These are phyloP conservation scores for Lophura nycthemera DNA, from an alignment of 2,113 vertebrate species.

Conservation along the genomic window DNA sequence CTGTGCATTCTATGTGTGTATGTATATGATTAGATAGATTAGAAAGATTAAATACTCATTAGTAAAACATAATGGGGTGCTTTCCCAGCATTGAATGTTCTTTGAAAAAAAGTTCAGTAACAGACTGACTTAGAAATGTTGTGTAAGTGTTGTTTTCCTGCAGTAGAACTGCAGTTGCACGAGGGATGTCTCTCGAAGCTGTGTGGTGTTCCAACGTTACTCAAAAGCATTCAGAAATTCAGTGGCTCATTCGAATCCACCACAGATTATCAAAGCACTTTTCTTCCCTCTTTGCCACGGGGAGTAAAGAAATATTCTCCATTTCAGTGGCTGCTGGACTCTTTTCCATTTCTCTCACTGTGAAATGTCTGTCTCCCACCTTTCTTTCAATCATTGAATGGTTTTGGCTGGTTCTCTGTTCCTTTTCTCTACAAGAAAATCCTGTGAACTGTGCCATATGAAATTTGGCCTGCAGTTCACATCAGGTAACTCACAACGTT, in stretches of 20 bases:
- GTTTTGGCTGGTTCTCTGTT: background rate
- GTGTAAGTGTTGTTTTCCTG: slow-evolving; percentile 23
- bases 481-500: background rate
- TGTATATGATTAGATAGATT: slow-evolving; percentile 71
- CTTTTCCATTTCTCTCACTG: background rate
- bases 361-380: background rate
- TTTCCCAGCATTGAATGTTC: background rate
- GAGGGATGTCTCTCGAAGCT: background rate
- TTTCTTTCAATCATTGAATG: background rate
- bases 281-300: background rate
- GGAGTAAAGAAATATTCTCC: background rate
- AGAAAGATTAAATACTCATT: slow-evolving; percentile 71
- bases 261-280: slow-evolving; percentile 20
- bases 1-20: slow-evolving; percentile 30
- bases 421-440: background rate
- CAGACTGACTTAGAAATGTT: slow-evolving; percentile 18
- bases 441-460: background rate
- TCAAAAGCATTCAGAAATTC: slow-evolving; percentile 17
- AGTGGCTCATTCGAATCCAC: slow-evolving; percentile 20
- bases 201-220: background rate
- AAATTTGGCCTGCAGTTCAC: background rate
- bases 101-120: slow-evolving; percentile 27
- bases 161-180: background rate
- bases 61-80: slow-evolving; percentile 61
- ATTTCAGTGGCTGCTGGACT: background rate